Conservation (phyloP, 2,888 invertebrate genomes). For the Sicus ferrugineus region DNA sequence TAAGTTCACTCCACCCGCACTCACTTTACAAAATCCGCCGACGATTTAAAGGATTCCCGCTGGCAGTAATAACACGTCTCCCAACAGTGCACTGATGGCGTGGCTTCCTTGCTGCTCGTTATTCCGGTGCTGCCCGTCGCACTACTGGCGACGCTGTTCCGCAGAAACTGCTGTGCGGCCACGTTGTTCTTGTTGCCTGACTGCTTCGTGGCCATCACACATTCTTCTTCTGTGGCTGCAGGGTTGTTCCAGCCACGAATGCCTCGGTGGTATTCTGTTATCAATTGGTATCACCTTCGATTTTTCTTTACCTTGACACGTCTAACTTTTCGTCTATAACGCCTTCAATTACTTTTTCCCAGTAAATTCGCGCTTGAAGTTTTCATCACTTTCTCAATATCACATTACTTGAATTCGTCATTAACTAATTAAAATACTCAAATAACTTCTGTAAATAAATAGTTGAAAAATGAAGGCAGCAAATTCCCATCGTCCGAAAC, state of each 20-base stretch:
- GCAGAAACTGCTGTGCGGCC: neutral
- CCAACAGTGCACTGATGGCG: conserved; percentile 60
- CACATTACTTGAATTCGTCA: no score
- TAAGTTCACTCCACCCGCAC: conserved; percentile 36
- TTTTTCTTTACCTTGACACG: conserved; percentile 7
- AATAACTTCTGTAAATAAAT: no score
- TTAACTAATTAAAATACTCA: no score
- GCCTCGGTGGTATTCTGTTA: neutral
- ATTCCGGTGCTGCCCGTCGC: conserved; percentile 14
- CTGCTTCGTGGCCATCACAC: conserved; percentile 54
- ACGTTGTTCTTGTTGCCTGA: conserved; percentile 34
- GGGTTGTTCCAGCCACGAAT: neutral
- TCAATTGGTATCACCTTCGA: neutral
- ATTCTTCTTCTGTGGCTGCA: conserved; percentile 38
- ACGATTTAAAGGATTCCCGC: conserved; percentile 68
- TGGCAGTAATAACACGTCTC: conserved; percentile 72
- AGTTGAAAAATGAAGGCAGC: neutral
- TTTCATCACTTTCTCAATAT: no score
- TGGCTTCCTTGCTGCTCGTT: conserved; percentile 39
- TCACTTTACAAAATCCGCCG: conserved; percentile 72
- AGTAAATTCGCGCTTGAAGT: no score
- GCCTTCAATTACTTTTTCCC: no score
- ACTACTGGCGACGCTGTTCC: conserved; percentile 1
- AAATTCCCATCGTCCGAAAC: neutral
- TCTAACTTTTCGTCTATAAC: neutral